These are phyloP conservation scores for Hippocampus barbouri DNA, from an alignment of 2,113 vertebrate genomes.

Conservation along the genomic window DNA sequence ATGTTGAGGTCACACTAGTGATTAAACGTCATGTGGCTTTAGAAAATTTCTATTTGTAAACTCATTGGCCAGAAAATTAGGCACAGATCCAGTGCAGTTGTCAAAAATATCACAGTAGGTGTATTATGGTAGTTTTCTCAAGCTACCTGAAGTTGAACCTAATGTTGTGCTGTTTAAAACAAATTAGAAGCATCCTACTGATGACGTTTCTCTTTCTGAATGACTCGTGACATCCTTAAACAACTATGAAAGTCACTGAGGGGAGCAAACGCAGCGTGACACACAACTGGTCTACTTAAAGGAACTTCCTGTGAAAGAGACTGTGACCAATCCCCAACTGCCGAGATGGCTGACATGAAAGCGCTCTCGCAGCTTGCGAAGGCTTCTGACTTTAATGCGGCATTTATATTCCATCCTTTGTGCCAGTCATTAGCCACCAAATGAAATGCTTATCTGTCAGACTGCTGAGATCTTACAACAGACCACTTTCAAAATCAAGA, in stretches of 20 bases:
- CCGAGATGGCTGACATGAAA: constrained; percentile 60
- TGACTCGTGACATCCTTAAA: constrained; percentile 26
- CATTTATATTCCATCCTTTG: constrained; percentile 63
- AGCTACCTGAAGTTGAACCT: background rate
- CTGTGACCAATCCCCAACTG: constrained; percentile 36
- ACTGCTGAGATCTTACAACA: constrained; percentile 16
- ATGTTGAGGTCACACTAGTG: background rate
- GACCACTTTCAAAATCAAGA: background rate
- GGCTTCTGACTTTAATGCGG: constrained; percentile 58
- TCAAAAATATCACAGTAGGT: background rate
- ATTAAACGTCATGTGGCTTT: background rate
- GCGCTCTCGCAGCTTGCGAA: constrained; percentile 42
- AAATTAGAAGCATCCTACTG: constrained; percentile 13
- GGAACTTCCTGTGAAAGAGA: constrained; percentile 45
- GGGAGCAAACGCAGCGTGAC: constrained; percentile 27
- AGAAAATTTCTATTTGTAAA: background rate
- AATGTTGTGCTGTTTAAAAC: background rate
- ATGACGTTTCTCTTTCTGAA: constrained; percentile 9
- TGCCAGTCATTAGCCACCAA: constrained; percentile 50
- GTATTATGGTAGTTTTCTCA: background rate
- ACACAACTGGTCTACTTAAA: constrained; percentile 34
- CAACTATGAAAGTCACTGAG: constrained; percentile 17
- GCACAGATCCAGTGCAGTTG: background rate
- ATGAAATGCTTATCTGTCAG: constrained; percentile 54
- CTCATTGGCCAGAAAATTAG: background rate